Evolutionary conservation across 2,797 vertebrate genomes (phyloP).

Genomic region (Diglossa cyanea): DNA sequence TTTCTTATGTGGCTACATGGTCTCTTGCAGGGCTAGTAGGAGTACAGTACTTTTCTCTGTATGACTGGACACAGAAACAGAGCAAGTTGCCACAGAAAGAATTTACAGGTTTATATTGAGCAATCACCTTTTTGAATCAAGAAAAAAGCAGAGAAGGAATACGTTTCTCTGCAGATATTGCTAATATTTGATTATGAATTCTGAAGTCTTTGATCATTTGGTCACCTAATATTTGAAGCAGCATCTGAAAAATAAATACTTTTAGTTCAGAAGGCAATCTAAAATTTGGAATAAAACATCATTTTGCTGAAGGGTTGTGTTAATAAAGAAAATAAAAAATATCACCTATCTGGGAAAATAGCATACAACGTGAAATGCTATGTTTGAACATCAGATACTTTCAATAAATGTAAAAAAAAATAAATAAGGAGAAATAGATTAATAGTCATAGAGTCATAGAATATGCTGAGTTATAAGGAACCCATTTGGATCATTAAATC

Average conservation of each 20-base stretch:
- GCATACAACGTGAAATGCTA: neutral
- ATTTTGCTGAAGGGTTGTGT: neutral
- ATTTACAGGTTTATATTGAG: neutral
- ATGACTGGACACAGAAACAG: neutral
- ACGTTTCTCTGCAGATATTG: neutral
- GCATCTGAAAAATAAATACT: neutral
- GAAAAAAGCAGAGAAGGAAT: neutral
- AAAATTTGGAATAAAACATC: neutral
- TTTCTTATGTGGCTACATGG: neutral
- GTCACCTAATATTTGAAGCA: neutral
- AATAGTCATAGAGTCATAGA: neutral
- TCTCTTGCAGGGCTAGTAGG: neutral
- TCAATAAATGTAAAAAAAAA: neutral
- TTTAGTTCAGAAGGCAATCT: neutral
- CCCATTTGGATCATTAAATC: neutral
- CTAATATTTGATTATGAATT: neutral
- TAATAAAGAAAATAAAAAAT: neutral
- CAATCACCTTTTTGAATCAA: neutral
- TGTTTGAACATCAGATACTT: neutral
- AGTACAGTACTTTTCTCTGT: neutral
- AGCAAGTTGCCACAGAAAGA: neutral
- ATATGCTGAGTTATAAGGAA: neutral
- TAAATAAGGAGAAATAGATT: neutral
- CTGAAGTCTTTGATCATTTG: neutral
- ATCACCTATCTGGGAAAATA: neutral